phyloP scores from a whole-genome alignment of 2,888 invertebrate species.

The Tribolium freemani region DNA sequence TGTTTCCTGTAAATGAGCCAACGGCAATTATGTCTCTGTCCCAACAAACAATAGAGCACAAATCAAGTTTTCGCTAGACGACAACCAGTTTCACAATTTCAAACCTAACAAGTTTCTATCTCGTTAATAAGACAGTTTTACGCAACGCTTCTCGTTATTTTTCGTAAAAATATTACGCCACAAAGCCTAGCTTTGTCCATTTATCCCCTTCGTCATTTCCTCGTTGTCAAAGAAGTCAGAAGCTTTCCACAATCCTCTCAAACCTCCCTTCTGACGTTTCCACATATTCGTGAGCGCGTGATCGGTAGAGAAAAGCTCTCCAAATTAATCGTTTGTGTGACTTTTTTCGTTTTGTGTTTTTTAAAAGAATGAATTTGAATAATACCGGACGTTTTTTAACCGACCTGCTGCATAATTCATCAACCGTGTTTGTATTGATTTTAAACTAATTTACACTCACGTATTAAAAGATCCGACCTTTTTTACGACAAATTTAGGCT shows the following conservation, averaged over 20 bases:
- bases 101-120: conserved; percentile 1
- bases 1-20: too few relatives aligned
- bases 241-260: not conserved
- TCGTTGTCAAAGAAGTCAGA: not conserved
- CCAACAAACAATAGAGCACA: not conserved
- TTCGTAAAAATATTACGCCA: conserved; percentile 1
- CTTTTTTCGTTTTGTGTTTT: not conserved
- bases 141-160: not conserved
- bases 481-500: not conserved
- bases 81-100: conserved; percentile 15
- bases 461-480: conserved; percentile 15
- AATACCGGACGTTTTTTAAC: conserved; percentile 8
- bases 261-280: conserved; percentile 8
- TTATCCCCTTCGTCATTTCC: conserved; percentile 3
- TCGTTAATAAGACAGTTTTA: not conserved
- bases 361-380: conserved; percentile 12
- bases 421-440: conserved; percentile 1
- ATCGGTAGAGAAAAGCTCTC: conserved; percentile 6
- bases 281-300: not conserved
- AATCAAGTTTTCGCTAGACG: not conserved
- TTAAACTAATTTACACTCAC: not conserved
- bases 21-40: not conserved
- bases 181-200: conserved; percentile 5
- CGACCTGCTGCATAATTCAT: conserved; percentile 15
- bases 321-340: conserved; percentile 18